Evolutionary conservation across 2,888 invertebrate species (phyloP).

Genomic region (Cylindroiulus punctatus): DNA sequence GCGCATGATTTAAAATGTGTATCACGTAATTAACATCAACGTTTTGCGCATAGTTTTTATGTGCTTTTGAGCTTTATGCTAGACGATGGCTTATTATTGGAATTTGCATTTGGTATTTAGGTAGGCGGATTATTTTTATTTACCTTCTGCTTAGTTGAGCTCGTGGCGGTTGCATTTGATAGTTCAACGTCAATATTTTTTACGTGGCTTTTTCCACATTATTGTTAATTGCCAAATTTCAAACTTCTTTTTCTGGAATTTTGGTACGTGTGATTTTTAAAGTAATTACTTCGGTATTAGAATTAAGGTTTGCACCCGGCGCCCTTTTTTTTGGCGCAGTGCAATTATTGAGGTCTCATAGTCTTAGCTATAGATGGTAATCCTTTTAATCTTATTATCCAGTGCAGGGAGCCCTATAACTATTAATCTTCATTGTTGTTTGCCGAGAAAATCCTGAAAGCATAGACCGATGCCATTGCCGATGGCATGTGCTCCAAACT

Average conservation of each 20-base stretch:
- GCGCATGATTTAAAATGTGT: not conserved
- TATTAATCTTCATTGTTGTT: slow-evolving; percentile 42
- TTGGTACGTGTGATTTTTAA: not conserved
- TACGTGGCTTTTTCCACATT: not conserved
- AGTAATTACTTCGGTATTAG: not conserved
- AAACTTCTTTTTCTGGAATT: not conserved
- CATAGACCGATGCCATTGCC: not conserved
- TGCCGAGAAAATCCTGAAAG: slow-evolving; percentile 39
- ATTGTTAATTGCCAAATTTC: not conserved
- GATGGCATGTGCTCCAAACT: not conserved
- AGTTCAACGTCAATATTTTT: not conserved
- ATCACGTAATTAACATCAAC: slow-evolving; percentile 17
- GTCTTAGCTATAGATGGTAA: slow-evolving; percentile 5
- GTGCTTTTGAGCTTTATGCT: slow-evolving; percentile 28
- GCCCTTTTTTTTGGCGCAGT: slow-evolving; percentile 27
- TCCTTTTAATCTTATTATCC: slow-evolving; percentile 45
- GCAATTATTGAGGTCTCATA: slow-evolving; percentile 44
- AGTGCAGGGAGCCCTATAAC: slow-evolving; percentile 45
- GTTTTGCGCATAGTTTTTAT: slow-evolving; percentile 31
- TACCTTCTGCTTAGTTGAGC: not conserved
- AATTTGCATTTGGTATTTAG: slow-evolving; percentile 13
- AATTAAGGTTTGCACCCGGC: not conserved
- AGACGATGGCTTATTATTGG: slow-evolving; percentile 8
- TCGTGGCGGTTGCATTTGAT: not conserved
- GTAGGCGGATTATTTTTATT: slow-evolving; percentile 16